Evolutionary conservation across 2,888 invertebrate genomes (phyloP).

Genomic region (Diloba caeruleocephala): DNA sequence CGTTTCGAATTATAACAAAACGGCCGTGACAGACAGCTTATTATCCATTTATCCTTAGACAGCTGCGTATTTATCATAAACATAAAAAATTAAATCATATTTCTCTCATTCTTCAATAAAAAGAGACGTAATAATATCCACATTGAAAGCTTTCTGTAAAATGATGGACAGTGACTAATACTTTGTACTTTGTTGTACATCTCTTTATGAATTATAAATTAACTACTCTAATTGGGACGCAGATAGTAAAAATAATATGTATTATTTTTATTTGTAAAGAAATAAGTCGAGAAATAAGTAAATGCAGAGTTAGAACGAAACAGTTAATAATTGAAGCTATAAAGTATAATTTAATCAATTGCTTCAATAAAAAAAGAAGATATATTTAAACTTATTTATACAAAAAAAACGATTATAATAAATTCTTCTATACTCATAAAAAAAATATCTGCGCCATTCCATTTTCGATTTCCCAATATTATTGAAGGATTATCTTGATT

Average conservation of each 20-base stretch:
- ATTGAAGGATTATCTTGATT: too few species aligned
- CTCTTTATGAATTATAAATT: slow-evolving; percentile 1
- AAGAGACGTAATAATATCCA: slow-evolving; percentile 1
- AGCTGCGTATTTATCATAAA: slow-evolving; percentile 31
- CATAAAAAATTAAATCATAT: slow-evolving; percentile 17
- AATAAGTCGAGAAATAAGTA: too few species aligned
- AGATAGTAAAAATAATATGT: too few species aligned
- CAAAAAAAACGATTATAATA: too few species aligned
- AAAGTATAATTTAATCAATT: too few species aligned
- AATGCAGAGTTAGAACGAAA: too few species aligned
- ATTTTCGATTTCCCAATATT: too few species aligned
- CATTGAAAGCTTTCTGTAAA: neutral
- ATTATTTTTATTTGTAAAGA: slow-evolving; percentile 1
- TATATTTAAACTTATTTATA: too few species aligned
- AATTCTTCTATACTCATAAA: too few species aligned
- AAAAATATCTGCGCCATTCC: too few species aligned
- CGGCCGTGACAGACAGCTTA: slow-evolving; percentile 25
- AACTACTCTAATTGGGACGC: slow-evolving; percentile 2
- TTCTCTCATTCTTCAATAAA: neutral
- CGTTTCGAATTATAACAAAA: slow-evolving; percentile 27
- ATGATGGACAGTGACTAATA: slow-evolving; percentile 4
- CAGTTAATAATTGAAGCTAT: too few species aligned
- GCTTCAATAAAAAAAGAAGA: too few species aligned
- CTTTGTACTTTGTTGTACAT: neutral
- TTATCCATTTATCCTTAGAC: slow-evolving; percentile 2